Evolutionary conservation across 2,113 vertebrate genomes (phyloP).

Genomic region (Limnothrissa miodon): DNA sequence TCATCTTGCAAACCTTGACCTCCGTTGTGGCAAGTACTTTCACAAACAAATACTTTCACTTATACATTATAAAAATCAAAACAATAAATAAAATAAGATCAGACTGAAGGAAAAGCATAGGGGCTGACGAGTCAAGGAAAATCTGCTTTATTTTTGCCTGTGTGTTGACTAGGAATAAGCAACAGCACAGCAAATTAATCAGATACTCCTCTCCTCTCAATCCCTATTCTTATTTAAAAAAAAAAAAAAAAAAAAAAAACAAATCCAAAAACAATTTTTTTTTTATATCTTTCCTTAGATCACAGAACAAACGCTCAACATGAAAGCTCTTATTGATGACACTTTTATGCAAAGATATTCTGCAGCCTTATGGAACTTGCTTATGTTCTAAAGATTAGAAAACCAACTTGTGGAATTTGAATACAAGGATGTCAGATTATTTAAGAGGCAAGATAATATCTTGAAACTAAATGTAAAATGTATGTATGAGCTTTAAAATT

Average conservation of each 20-base stretch:
- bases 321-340: slow-evolving; percentile 82
- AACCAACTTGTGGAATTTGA: slow-evolving; percentile 39
- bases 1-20: slow-evolving; percentile 92
- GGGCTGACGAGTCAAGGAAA: slow-evolving; percentile 88
- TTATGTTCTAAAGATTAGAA: slow-evolving; percentile 51
- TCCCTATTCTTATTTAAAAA: slow-evolving; percentile 81
- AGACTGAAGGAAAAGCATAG: slow-evolving; percentile 76
- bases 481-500: slow-evolving; percentile 46
- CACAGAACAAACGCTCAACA: slow-evolving; percentile 82
- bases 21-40: slow-evolving; percentile 64
- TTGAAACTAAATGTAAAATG: slow-evolving; percentile 31
- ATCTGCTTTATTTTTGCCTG: slow-evolving; percentile 86
- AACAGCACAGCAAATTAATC: slow-evolving; percentile 88
- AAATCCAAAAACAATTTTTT: slow-evolving; percentile 66
- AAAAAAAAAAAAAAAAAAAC: slow-evolving; percentile 65
- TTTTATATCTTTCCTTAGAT: slow-evolving; percentile 36
- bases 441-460: slow-evolving; percentile 62
- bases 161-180: slow-evolving; percentile 75
- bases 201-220: slow-evolving; percentile 88
- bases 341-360: slow-evolving; percentile 89
- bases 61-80: slow-evolving; percentile 27
- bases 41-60: slow-evolving; percentile 53
- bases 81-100: slow-evolving; percentile 33
- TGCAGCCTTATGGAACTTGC: slow-evolving; percentile 99
- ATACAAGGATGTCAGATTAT: slow-evolving; percentile 73